A percentile compares a stretch with the other conserved stretches of the same genome.
phyloP scores from a whole-genome alignment of 2,113 vertebrate genomes.

The Hyperopisus bebe region DNA sequence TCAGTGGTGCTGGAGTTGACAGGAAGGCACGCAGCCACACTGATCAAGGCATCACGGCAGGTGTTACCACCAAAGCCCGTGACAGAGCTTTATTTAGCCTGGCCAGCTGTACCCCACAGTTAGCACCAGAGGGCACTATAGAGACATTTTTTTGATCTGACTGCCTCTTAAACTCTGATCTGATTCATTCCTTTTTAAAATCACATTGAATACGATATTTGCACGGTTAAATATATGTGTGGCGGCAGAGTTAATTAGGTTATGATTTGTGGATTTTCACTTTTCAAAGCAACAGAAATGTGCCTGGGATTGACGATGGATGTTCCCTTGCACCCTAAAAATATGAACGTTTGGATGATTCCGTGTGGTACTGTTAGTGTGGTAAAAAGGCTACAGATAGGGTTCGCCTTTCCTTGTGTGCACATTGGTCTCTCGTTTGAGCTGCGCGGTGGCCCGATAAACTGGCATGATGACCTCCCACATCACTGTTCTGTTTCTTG shows the following conservation, averaged over 20 bases:
- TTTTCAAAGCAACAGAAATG: not conserved
- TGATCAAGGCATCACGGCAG: not conserved
- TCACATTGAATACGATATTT: not conserved
- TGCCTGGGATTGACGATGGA: not conserved
- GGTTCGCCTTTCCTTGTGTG: not conserved
- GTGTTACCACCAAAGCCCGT: not conserved
- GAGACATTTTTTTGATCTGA: not conserved
- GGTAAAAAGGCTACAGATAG: not conserved
- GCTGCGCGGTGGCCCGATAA: not conserved
- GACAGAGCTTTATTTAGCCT: not conserved
- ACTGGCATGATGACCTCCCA: not conserved
- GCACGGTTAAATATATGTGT: not conserved
- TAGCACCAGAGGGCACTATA: slow-evolving; percentile 19
- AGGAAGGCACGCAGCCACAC: not conserved
- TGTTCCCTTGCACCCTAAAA: not conserved
- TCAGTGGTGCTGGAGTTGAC: not conserved
- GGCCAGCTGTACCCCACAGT: not conserved
- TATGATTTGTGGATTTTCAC: not conserved
- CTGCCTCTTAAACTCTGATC: not conserved
- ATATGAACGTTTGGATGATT: not conserved
- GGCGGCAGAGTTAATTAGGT: not conserved
- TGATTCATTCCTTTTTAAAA: not conserved
- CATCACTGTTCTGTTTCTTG: not conserved
- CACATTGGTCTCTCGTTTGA: not conserved
- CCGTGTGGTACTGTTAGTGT: not conserved